These are phyloP conservation scores for Agonopterix subpropinquella DNA, from an alignment of 2,888 invertebrate genomes.

Conservation along the genomic window DNA sequence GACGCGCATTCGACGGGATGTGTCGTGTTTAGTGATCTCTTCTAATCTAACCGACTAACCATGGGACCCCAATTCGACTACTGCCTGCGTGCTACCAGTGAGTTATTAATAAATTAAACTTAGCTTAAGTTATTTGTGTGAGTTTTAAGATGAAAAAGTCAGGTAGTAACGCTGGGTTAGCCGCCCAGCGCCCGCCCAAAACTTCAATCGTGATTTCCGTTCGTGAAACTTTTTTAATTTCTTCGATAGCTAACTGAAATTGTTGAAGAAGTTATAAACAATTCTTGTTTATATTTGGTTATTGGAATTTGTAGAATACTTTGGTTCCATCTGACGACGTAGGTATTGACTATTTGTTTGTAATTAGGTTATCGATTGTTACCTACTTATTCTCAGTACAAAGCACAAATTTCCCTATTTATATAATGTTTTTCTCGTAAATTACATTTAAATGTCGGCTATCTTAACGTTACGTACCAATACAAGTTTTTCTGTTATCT, in stretches of 20 bases:
- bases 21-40: constrained; percentile 53
- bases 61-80: constrained; percentile 73
- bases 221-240: constrained; percentile 29
- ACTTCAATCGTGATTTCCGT: constrained; percentile 6
- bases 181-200: constrained; percentile 14
- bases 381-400: too few species aligned
- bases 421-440: too few species aligned
- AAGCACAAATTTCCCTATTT: too few species aligned
- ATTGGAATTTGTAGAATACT: too few species aligned
- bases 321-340: too few species aligned
- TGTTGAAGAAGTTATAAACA: neutral
- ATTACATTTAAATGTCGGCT: too few species aligned
- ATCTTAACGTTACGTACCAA: too few species aligned
- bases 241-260: constrained; percentile 6
- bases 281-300: too few species aligned
- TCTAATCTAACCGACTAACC: constrained; percentile 8
- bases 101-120: constrained; percentile 30
- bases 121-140: too few species aligned
- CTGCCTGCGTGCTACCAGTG: constrained; percentile 66
- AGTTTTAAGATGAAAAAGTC: neutral
- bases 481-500: too few species aligned
- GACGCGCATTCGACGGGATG: constrained; percentile 62
- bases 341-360: too few species aligned
- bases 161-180: neutral
- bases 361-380: too few species aligned